A percentile compares a stretch with the other conserved stretches of the same genome.
phyloP scores from a whole-genome alignment of 2,888 invertebrate genomes.

The Leistus spinibarbis region DNA sequence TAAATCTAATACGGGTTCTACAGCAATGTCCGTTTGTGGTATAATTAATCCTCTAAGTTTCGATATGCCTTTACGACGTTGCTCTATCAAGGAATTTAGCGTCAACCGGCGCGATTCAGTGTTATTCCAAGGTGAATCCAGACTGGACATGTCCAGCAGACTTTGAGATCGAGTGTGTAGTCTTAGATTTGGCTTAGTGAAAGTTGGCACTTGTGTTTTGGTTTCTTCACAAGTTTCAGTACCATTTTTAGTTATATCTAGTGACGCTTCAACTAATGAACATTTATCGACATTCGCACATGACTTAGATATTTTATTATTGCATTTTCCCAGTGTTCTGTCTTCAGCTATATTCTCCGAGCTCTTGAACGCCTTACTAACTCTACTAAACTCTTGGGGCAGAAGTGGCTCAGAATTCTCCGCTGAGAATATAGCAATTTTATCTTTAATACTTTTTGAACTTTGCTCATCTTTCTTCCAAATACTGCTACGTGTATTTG shows the following conservation, averaged over 20 bases:
- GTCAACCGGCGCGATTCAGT: slow-evolving; percentile 52
- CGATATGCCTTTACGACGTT: slow-evolving; percentile 80
- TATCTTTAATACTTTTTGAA: slow-evolving; percentile 81
- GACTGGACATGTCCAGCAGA: slow-evolving; percentile 56
- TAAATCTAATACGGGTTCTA: slow-evolving; percentile 68
- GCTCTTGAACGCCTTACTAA: slow-evolving; percentile 40
- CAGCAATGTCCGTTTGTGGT: slow-evolving; percentile 69
- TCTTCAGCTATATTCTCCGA: slow-evolving; percentile 40
- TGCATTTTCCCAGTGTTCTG: slow-evolving; percentile 15
- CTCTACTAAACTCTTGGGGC: slow-evolving; percentile 28
- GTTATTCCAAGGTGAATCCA: slow-evolving; percentile 47
- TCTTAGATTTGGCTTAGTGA: slow-evolving; percentile 43
- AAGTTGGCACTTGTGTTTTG: slow-evolving; percentile 21
- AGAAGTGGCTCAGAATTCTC: slow-evolving; percentile 53
- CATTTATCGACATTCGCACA: slow-evolving; percentile 36
- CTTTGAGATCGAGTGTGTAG: slow-evolving; percentile 61
- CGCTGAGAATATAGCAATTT: slow-evolving; percentile 82
- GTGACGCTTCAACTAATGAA: neutral
- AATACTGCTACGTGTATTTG: slow-evolving; percentile 43
- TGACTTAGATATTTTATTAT: slow-evolving; percentile 35
- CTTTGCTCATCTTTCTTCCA: slow-evolving; percentile 78
- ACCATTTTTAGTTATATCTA: slow-evolving; percentile 22
- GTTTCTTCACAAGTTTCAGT: slow-evolving; percentile 19
- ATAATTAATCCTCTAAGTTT: slow-evolving; percentile 88
- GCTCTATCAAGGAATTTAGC: slow-evolving; percentile 74